A percentile compares a stretch with the other conserved stretches of the same genome.
phyloP scores from a whole-genome alignment of 2,888 invertebrate species.

The Heliconius hortense region DNA sequence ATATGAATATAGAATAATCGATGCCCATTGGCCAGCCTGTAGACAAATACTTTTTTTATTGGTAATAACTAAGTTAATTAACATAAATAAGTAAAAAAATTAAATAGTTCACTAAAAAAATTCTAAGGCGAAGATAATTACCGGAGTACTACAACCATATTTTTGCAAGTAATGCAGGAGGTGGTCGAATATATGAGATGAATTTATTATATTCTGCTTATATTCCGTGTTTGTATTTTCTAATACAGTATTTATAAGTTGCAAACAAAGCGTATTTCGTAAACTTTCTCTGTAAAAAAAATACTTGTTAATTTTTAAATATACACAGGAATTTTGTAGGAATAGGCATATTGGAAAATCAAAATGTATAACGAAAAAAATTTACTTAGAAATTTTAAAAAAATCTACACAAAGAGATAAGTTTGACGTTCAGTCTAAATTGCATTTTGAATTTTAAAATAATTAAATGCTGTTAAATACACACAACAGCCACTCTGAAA shows the following conservation, averaged over 20 bases:
- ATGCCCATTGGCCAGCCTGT: constrained; percentile 68
- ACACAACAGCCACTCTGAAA: too few relatives aligned
- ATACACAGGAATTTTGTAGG: too few relatives aligned
- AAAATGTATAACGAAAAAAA: too few relatives aligned
- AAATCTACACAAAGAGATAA: too few relatives aligned
- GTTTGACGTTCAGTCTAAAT: too few relatives aligned
- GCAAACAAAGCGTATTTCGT: constrained; percentile 56
- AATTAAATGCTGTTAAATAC: too few relatives aligned
- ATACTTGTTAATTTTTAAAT: background rate
- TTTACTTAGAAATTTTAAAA: too few relatives aligned
- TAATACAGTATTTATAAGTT: constrained; percentile 59
- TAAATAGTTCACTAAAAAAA: background rate
- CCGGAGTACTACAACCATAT: constrained; percentile 58
- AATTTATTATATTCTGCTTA: constrained; percentile 34
- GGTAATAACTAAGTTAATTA: background rate
- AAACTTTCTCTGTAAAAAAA: constrained; percentile 52
- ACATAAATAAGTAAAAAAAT: background rate
- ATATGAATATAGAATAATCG: constrained; percentile 54
- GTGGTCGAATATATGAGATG: constrained; percentile 48
- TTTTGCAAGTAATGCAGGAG: constrained; percentile 51
- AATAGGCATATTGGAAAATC: too few relatives aligned
- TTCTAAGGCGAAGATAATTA: constrained; percentile 37
- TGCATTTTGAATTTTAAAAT: too few relatives aligned
- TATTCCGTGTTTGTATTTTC: constrained; percentile 48
- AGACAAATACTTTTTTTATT: constrained; percentile 36